phyloP scores from a whole-genome alignment of 2,113 vertebrate species.

The Apteryx mantelli region DNA sequence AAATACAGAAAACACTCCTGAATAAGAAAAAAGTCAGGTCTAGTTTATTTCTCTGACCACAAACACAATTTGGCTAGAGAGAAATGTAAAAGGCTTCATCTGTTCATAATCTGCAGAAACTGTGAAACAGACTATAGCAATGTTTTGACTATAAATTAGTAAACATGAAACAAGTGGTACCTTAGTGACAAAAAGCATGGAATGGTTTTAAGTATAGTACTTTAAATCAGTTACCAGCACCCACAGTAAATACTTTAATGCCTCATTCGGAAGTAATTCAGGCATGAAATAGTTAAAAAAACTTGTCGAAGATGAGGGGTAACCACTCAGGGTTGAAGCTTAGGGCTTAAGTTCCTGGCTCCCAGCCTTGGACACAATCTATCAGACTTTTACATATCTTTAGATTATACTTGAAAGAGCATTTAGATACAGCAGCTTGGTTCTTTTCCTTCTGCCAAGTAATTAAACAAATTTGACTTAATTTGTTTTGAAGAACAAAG shows the following conservation, averaged over 20 bases:
- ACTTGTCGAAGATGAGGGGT: neutral
- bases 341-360: neutral
- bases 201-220: neutral
- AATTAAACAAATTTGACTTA: slow-evolving; percentile 17
- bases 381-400: neutral
- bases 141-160: neutral
- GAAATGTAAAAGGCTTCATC: neutral
- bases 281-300: neutral
- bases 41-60: neutral
- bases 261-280: neutral
- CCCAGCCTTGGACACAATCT: slow-evolving; percentile 5
- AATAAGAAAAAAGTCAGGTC: neutral
- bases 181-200: neutral
- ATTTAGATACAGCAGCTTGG: neutral
- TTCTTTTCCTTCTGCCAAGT: slow-evolving; percentile 3
- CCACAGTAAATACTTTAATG: neutral
- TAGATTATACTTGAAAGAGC: slow-evolving; percentile 36
- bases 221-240: neutral
- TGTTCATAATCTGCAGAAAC: neutral
- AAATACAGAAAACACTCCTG: neutral
- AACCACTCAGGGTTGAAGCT: slow-evolving; percentile 7
- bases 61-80: neutral
- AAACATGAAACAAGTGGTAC: neutral
- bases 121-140: neutral
- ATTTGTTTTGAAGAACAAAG: slow-evolving; percentile 24